These are phyloP conservation scores for Leuciscus idus DNA, from an alignment of 2,113 vertebrate genomes.

Conservation along the genomic window DNA sequence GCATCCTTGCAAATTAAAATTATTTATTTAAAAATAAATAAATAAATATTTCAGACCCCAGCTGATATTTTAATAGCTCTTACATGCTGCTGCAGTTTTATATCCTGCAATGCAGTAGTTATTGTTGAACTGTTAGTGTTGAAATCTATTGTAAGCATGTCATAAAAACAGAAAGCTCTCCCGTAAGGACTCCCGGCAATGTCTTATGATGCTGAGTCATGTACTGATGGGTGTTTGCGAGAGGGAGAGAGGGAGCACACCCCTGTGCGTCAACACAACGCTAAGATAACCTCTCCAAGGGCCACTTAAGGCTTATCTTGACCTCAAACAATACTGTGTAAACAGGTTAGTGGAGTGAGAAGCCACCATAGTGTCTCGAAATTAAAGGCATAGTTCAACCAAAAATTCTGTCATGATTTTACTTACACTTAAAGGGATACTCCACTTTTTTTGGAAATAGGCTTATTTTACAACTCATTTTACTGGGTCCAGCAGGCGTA, in stretches of 20 bases:
- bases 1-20: neutral
- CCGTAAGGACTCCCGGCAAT: slow-evolving; percentile 10
- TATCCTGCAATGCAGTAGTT: neutral
- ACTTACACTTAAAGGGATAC: neutral
- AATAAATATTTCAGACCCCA: no score
- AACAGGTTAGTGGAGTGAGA: slow-evolving; percentile 23
- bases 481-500: no score
- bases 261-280: slow-evolving; percentile 13
- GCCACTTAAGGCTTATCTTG: slow-evolving; percentile 23
- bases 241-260: slow-evolving; percentile 16
- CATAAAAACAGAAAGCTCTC: neutral
- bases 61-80: neutral
- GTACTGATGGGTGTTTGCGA: slow-evolving; percentile 19
- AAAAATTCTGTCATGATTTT: neutral
- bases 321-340: slow-evolving; percentile 10
- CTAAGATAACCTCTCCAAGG: slow-evolving; percentile 36
- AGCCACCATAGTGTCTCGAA: neutral
- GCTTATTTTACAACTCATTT: no score
- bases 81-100: neutral
- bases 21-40: neutral
- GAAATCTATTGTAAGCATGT: neutral
- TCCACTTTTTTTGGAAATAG: no score
- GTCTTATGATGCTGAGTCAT: slow-evolving; percentile 57
- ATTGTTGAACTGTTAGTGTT: neutral
- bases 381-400: neutral